Conservation (phyloP, 2,888 invertebrate species). For the Protonemura montana region DNA sequence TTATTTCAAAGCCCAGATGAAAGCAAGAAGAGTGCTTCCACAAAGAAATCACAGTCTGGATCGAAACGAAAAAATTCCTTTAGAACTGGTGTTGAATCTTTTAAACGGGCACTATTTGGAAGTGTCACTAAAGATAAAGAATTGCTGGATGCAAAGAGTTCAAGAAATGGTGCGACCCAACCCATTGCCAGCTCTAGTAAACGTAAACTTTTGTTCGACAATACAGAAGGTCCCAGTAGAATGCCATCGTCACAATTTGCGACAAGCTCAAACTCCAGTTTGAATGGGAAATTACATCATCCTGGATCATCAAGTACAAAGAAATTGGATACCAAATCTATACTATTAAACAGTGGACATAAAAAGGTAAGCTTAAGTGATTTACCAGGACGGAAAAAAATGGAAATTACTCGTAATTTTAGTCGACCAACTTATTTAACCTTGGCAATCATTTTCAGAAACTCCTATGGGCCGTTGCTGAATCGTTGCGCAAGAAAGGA, state of each 20-base stretch:
- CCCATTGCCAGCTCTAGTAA: not conserved
- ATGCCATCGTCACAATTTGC: not conserved
- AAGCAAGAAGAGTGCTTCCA: constrained; percentile 57
- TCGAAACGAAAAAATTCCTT: constrained; percentile 36
- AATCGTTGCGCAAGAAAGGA: constrained; percentile 75
- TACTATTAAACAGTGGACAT: not conserved
- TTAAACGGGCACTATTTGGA: constrained; percentile 70
- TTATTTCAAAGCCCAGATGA: constrained; percentile 75
- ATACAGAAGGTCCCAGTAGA: not conserved
- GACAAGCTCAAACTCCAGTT: not conserved
- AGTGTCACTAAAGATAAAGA: constrained; percentile 52
- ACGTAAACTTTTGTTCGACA: not conserved
- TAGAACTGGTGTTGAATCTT: constrained; percentile 59
- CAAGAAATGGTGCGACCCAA: not conserved
- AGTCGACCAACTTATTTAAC: no score
- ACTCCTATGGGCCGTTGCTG: constrained; percentile 82
- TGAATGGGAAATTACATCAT: not conserved
- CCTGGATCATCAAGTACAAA: not conserved
- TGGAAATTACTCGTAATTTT: no score
- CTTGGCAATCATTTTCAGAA: constrained; percentile 73
- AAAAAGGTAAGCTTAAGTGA: not conserved
- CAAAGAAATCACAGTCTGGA: constrained; percentile 60
- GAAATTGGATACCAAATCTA: not conserved
- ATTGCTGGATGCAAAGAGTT: not conserved
- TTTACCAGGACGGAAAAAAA: no score